Evolutionary conservation across 2,797 vertebrate genomes (phyloP).

Genomic region (Channallabes apus): DNA sequence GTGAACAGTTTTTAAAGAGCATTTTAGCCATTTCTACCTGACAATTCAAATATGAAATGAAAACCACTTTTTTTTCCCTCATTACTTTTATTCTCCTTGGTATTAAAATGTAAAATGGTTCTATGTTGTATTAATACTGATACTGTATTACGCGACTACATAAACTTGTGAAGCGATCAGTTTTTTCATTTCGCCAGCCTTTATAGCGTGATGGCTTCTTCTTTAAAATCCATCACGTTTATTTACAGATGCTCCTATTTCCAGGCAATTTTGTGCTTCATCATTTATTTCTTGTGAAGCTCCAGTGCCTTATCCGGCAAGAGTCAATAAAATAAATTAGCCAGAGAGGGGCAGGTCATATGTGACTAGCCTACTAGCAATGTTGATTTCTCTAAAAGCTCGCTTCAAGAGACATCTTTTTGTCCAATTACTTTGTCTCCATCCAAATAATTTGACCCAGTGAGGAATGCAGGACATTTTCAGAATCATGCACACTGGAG

Average conservation of each 20-base stretch:
- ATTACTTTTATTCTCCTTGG: neutral
- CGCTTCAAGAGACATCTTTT: neutral
- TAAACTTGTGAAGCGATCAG: neutral
- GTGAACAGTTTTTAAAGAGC: neutral
- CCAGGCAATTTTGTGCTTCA: neutral
- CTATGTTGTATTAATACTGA: neutral
- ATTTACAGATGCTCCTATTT: neutral
- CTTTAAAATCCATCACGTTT: neutral
- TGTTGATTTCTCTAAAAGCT: neutral
- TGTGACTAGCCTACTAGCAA: neutral
- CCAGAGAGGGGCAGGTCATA: neutral
- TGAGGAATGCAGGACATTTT: too few species aligned
- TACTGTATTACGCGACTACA: neutral
- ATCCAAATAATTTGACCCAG: too few species aligned
- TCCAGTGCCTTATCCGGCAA: neutral
- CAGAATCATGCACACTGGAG: too few species aligned
- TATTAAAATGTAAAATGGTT: neutral
- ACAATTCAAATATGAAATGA: neutral
- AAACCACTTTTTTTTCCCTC: neutral
- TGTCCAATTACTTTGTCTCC: neutral
- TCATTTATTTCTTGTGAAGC: neutral
- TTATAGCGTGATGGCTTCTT: neutral
- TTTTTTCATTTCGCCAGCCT: neutral
- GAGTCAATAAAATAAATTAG: constrained; percentile 9
- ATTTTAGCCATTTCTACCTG: neutral